Evolutionary conservation across 2,113 vertebrate genomes (phyloP), one percentile per base, ranked within the genome.

Genomic region (Nannobrachium achirus): DNA sequence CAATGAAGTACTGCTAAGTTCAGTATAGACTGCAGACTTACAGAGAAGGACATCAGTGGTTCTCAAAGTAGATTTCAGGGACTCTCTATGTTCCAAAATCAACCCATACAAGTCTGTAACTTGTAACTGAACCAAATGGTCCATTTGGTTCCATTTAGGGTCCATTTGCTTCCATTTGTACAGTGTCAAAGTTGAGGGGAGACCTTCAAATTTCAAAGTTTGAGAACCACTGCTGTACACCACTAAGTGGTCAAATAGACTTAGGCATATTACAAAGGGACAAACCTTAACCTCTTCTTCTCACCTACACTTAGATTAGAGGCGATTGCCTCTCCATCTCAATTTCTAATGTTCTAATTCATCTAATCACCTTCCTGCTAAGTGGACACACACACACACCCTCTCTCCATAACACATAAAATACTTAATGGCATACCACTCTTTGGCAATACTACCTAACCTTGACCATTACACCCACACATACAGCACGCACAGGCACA

Each of bases 381-480:
- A 85, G 61, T 65, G 8, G 62, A 25, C 50, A 56, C 66, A 39
- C 62, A 42, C 18, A 56, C 46, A 50, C 38, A 60, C 7, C 9
- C 61, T 64, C 76, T 71, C 85, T 72, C 69, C 69, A 68, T 65
- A 82, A 76, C 78, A 77, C 52, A 71, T 33, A 74, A 90, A 74
- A 85, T 75, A 79, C 67, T 81, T 86, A 87, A 90, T 88, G 73
- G 80, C 71, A 51, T 66, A 68, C 76, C 72, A 69, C 88, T 86
- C 85, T 89, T 85, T 87, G 78, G 82, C 81, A 83, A 82, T 78
- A 82, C 89, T 86, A 82, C 84, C 89, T 88, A 86, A 90, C 87
- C 89, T 86, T 83, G 83, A 89, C 89, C 87, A 87, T 80, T 62
- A 72, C 79, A 51, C 80, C 74, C 71, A 75, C 74, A 69, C 14